Conservation (phyloP, 1,140 invertebrate genomes). For the Hestina assimilis region DNA sequence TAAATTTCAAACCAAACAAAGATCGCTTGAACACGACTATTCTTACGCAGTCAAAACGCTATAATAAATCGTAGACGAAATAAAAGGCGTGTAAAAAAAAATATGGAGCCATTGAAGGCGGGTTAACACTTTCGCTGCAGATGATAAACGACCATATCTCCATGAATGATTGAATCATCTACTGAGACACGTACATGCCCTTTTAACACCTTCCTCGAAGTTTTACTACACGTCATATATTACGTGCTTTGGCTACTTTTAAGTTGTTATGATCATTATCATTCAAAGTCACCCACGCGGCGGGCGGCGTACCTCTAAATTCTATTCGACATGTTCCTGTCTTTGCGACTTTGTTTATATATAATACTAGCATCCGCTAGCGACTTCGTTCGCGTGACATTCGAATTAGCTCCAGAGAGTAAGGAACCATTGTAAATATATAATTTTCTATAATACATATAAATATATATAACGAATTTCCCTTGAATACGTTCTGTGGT, state of each 20-base stretch:
- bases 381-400: too few relatives aligned
- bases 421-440: too few relatives aligned
- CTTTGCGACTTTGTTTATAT: background rate
- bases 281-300: constrained; percentile 66
- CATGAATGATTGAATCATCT: constrained; percentile 76
- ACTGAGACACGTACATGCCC: constrained; percentile 58
- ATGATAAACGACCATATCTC: constrained; percentile 72
- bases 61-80: constrained; percentile 48
- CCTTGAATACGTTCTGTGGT: too few relatives aligned
- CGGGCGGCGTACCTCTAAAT: constrained; percentile 26
- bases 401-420: too few relatives aligned
- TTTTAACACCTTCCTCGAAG: constrained; percentile 74
- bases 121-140: constrained; percentile 62
- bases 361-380: too few relatives aligned
- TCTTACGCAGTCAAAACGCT: constrained; percentile 5
- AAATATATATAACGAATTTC: too few relatives aligned
- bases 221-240: constrained; percentile 70
- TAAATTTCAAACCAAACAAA: constrained; percentile 15
- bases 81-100: constrained; percentile 51
- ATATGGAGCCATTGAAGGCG: constrained; percentile 47
- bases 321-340: background rate
- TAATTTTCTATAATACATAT: too few relatives aligned
- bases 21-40: constrained; percentile 5
- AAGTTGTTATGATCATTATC: constrained; percentile 71
- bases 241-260: constrained; percentile 65